phyloP scores from a whole-genome alignment of 2,888 invertebrate genomes.

The Brachypalpus laphriformis region DNA sequence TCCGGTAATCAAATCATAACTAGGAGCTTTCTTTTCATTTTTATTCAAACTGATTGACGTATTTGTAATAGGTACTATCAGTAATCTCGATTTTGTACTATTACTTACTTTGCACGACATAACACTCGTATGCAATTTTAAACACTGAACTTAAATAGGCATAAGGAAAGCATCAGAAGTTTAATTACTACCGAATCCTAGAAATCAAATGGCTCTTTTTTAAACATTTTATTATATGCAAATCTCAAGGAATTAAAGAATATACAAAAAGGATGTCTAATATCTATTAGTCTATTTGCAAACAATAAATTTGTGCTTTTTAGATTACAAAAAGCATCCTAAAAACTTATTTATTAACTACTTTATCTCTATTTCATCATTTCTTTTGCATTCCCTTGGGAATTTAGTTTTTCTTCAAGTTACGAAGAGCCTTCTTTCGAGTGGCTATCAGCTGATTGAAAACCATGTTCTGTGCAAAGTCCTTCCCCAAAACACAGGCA shows the following conservation, averaged over 20 bases:
- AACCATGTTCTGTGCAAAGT: slow-evolving; percentile 78
- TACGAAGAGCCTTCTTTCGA: slow-evolving; percentile 79
- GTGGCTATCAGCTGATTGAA: slow-evolving; percentile 78
- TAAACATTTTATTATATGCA: slow-evolving; percentile 11
- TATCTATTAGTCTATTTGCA: not conserved
- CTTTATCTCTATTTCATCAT: not conserved
- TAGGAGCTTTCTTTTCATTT: no score
- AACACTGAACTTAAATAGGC: no score
- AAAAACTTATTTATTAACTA: not conserved
- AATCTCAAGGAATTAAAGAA: not conserved
- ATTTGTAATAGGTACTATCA: no score
- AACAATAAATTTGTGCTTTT: not conserved
- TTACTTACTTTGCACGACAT: no score
- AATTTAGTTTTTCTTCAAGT: slow-evolving; percentile 76
- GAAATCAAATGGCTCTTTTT: not conserved
- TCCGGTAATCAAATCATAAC: no score
- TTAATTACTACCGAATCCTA: no score
- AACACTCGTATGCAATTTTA: no score
- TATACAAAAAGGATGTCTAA: slow-evolving; percentile 5
- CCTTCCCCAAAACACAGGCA: slow-evolving; percentile 77
- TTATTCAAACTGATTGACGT: no score
- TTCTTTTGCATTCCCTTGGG: not conserved
- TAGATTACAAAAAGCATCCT: not conserved
- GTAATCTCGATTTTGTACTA: no score
- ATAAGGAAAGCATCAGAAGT: no score